Evolutionary conservation across 2,113 vertebrate species (phyloP), one percentile per base, ranked within the genome.

Genomic region (Phylloscopus whistleri): DNA sequence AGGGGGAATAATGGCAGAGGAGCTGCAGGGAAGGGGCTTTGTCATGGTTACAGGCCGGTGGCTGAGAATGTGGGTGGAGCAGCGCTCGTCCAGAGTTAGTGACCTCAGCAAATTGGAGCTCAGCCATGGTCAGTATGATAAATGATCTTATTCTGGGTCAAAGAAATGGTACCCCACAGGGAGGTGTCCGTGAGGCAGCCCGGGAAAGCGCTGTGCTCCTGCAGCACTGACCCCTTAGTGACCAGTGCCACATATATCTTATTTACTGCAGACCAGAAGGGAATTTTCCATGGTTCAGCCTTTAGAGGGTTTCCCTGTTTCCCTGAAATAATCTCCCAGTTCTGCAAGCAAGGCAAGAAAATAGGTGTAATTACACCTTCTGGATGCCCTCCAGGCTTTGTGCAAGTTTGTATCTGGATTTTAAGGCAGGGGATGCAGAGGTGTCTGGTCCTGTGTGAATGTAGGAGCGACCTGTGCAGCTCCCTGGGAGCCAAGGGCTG

Each of bases 41-140:
- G 97, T 98, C 98, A 98, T 98, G 98, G 97, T 97, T 98, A 97
- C 96, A 91, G 96, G 94, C 98, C 94, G 33, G 95, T 96, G 97
- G 95, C 95, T 95, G 97, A 97, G 98, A 98, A 98, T 98, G 98
- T 97, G 95, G 97, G 97, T 96, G 93, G 97, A 97, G 94, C 95
- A 27, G 89, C 8, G 51, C 93, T 96, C 92, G 92, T 94, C 97
- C 94, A 80, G 97, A 98, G 97, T 97, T 96, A 97, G 95, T 98
- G 98, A 98, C 98, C 98, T 98, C 97, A 97, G 97, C 97, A 95
- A 96, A 98, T 96, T 97, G 96, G 94, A 98, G 97, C 95, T 96
- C 87, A 95, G 93, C 96, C 95, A 78, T 94, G 97, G 97, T 97
- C 97, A 97, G 94, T 97, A 94, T 98, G 98, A 98, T 98, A 97